Percentiles rank a stretch among this genome's conserved stretches.
phyloP scores from a whole-genome alignment of 2,113 vertebrate species.

The Agapornis roseicollis region DNA sequence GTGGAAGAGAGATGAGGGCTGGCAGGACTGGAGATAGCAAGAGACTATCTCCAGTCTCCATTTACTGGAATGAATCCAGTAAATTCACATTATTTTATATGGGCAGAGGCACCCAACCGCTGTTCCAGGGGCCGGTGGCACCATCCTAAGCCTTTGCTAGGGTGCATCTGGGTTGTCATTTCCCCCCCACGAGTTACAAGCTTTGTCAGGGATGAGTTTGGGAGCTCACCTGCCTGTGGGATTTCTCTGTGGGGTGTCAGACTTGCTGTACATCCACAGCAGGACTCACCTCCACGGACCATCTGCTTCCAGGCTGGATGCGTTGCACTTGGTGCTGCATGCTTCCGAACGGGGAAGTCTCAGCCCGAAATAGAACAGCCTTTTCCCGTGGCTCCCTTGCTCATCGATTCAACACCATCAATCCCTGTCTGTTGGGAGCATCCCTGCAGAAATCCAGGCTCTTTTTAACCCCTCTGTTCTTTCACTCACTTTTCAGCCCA shows the following conservation, averaged over 20 bases:
- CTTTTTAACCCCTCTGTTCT: background rate
- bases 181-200: background rate
- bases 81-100: fast-evolving
- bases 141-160: background rate
- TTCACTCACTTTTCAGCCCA: background rate
- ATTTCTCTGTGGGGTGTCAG: slow-evolving; percentile 18
- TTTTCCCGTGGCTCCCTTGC: background rate
- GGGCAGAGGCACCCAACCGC: background rate
- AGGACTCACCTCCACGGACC: slow-evolving; percentile 39
- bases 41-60: too few species aligned
- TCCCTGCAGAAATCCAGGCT: background rate
- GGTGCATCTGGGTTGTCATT: background rate
- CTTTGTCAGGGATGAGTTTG: background rate
- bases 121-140: background rate
- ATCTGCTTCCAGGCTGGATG: slow-evolving; percentile 31
- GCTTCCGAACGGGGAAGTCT: background rate
- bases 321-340: background rate
- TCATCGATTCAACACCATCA: fast-evolving
- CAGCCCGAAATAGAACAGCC: slow-evolving; percentile 15
- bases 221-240: background rate
- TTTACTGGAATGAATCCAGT: too few species aligned
- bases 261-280: background rate
- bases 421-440: background rate
- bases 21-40: background rate
- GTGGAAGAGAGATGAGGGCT: background rate